Conservation (phyloP, 2,113 vertebrate genomes). For the Cyprichromis sp. region DNA sequence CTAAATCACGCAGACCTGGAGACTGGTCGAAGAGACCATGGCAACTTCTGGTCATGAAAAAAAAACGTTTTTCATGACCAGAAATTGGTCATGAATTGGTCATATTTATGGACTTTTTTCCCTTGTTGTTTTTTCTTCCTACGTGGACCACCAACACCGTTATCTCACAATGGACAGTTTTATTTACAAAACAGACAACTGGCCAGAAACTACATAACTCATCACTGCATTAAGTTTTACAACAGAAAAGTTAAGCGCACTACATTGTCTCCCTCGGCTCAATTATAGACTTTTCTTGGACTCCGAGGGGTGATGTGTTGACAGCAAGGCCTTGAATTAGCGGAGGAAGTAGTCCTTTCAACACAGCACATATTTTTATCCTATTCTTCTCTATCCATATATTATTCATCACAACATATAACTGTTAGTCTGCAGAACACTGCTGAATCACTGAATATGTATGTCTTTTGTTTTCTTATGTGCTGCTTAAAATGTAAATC, state of each 20-base stretch:
- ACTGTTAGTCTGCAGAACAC: background rate
- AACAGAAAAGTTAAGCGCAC: background rate
- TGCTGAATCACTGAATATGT: background rate
- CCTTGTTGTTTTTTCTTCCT: background rate
- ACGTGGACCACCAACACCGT: background rate
- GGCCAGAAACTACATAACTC: background rate
- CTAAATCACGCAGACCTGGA: background rate
- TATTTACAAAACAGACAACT: background rate
- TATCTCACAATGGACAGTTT: background rate
- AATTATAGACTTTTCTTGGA: background rate
- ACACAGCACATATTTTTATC: background rate
- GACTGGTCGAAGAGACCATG: rapidly evolving
- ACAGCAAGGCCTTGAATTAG: background rate
- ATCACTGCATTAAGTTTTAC: background rate
- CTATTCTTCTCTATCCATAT: background rate
- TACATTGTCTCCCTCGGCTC: background rate
- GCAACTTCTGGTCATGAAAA: background rate
- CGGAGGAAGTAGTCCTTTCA: background rate
- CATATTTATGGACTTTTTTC: background rate
- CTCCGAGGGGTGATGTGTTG: background rate
- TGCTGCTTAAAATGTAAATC: background rate
- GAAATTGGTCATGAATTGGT: background rate
- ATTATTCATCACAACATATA: background rate
- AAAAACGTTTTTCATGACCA: background rate
- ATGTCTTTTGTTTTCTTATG: background rate